A percentile compares a stretch with the other conserved stretches of the same genome.
These are phyloP conservation scores for Andricus quercusramuli DNA, from an alignment of 2,888 invertebrate genomes.

Conservation along the genomic window DNA sequence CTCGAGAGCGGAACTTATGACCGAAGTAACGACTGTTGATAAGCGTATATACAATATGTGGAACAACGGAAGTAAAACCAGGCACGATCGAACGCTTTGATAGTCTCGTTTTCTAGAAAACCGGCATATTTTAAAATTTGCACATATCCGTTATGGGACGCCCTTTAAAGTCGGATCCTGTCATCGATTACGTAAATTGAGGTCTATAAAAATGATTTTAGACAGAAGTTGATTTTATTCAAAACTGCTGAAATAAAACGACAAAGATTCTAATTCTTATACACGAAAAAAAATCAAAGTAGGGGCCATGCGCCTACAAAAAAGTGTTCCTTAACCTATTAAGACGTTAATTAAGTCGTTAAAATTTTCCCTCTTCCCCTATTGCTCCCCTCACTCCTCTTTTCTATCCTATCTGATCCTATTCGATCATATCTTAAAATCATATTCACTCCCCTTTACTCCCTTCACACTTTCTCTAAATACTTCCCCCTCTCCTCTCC, in stretches of 20 bases:
- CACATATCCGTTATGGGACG: conserved; percentile 6
- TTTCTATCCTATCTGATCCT: too few species aligned
- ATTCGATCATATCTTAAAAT: too few species aligned
- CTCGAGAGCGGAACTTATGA: conserved; percentile 30
- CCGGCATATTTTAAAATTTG: conserved; percentile 40
- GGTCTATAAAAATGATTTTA: background rate
- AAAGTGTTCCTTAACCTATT: too few species aligned
- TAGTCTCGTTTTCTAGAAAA: conserved; percentile 44
- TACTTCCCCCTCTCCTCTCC: too few species aligned
- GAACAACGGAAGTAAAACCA: conserved; percentile 44
- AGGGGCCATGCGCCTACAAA: too few species aligned
- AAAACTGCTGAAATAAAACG: background rate
- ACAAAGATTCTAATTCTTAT: too few species aligned
- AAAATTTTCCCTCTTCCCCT: too few species aligned
- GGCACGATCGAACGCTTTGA: conserved; percentile 45
- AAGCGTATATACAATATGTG: background rate
- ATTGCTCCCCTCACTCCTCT: too few species aligned
- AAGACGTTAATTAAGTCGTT: too few species aligned
- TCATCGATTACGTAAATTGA: background rate
- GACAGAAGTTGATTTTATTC: background rate
- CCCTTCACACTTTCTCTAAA: too few species aligned
- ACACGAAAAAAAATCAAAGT: too few species aligned
- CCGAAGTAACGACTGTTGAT: conserved; percentile 21
- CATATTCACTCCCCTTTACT: too few species aligned
- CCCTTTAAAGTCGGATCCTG: background rate